Percentiles rank a stretch among this genome's conserved stretches.
phyloP scores from a whole-genome alignment of 2,113 vertebrate species.

The Oxyura jamaicensis region DNA sequence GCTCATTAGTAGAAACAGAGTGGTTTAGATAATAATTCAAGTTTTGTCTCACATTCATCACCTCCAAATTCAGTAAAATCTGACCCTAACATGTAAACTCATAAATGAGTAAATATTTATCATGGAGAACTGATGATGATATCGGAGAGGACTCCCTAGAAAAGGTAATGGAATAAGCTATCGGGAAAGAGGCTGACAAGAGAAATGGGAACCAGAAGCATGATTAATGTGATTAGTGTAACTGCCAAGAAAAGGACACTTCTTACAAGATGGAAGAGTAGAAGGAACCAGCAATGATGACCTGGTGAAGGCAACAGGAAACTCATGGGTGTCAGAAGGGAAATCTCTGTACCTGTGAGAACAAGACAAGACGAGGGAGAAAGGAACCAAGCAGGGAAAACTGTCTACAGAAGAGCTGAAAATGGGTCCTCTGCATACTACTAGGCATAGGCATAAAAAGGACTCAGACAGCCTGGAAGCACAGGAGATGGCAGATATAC shows the following conservation, averaged over 20 bases:
- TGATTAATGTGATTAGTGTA: background rate
- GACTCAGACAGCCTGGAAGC: background rate
- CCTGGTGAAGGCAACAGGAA: background rate
- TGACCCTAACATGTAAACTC: background rate
- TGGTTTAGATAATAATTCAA: background rate
- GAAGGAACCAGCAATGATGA: background rate
- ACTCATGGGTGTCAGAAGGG: background rate
- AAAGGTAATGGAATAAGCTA: background rate
- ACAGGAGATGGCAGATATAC: rapidly evolving
- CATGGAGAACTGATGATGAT: background rate
- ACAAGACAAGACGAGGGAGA: background rate
- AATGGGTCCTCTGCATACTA: background rate
- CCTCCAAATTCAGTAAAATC: background rate
- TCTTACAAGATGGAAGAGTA: background rate
- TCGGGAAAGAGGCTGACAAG: background rate
- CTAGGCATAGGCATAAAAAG: background rate
- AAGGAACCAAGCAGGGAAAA: background rate
- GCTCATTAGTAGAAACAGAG: background rate
- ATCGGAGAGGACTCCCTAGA: background rate
- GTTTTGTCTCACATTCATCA: background rate
- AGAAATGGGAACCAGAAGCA: background rate
- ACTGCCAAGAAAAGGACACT: background rate
- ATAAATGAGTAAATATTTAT: background rate
- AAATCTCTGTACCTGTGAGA: background rate
- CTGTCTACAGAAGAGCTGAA: background rate